Conservation (phyloP, 1,140 invertebrate genomes). For the Hormaphis cornu region DNA sequence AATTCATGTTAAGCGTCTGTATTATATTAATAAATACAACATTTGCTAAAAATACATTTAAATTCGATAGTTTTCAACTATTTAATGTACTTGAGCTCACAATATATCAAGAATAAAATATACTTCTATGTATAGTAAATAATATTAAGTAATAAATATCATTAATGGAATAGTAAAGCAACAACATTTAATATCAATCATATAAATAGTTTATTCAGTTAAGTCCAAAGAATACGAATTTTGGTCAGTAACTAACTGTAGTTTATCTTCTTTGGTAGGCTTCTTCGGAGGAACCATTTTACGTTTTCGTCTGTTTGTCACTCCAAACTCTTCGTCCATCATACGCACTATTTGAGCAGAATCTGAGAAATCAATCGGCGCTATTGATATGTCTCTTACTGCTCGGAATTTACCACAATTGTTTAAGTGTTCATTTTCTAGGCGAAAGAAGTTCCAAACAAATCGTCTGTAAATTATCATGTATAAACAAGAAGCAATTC, state of each 20-base stretch:
- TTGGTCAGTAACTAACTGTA: constrained; percentile 7
- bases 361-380: constrained; percentile 72
- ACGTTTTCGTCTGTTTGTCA: constrained; percentile 54
- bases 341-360: constrained; percentile 80
- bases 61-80: constrained; percentile 13
- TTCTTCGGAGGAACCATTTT: constrained; percentile 36
- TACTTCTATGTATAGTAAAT: background rate
- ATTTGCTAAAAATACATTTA: constrained; percentile 9
- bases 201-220: background rate
- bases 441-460: constrained; percentile 86
- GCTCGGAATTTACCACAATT: constrained; percentile 90
- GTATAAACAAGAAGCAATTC: background rate
- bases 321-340: constrained; percentile 91
- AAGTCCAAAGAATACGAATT: constrained; percentile 16
- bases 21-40: background rate
- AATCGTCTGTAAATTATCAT: constrained; percentile 52
- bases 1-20: background rate
- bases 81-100: constrained; percentile 6
- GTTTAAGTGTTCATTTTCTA: constrained; percentile 90
- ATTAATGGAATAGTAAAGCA: constrained; percentile 15
- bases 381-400: constrained; percentile 80
- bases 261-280: constrained; percentile 34
- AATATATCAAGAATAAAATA: background rate
- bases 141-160: too few relatives aligned
- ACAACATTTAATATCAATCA: background rate